phyloP scores from a whole-genome alignment of 2,888 invertebrate species.

The Acrocyrtus sp. region DNA sequence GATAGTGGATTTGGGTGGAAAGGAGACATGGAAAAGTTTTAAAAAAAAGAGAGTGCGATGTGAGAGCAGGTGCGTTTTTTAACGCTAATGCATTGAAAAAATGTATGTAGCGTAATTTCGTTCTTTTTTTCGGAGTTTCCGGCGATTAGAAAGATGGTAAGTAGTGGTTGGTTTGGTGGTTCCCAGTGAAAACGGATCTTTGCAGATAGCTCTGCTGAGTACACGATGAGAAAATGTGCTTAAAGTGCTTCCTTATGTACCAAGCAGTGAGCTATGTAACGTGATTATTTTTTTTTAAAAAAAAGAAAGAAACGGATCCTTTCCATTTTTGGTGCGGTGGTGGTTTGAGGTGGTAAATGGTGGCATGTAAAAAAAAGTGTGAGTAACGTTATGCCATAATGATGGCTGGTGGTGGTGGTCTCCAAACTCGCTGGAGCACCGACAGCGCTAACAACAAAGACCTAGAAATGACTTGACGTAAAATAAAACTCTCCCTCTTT shows the following conservation, averaged over 20 bases:
- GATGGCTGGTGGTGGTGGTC: no score
- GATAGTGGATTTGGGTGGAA: not conserved
- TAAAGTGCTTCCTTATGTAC: constrained; percentile 51
- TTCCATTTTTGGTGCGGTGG: not conserved
- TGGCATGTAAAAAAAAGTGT: no score
- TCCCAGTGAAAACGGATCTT: not conserved
- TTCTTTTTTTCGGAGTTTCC: constrained; percentile 5
- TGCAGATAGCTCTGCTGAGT: no score
- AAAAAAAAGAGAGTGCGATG: not conserved
- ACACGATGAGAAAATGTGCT: constrained; percentile 48
- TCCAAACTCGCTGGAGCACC: no score
- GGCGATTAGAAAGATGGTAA: not conserved
- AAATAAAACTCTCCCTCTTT: no score
- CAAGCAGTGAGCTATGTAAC: constrained; percentile 42
- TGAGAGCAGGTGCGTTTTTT: constrained; percentile 44
- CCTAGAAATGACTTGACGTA: no score
- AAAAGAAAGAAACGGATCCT: not conserved
- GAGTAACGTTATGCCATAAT: not conserved
- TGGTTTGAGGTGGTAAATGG: not conserved
- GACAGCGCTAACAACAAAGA: no score
- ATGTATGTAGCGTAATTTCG: constrained; percentile 43
- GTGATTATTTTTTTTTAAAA: constrained; percentile 42
- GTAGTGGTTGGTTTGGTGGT: not conserved
- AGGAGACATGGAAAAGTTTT: no score
- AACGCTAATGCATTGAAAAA: constrained; percentile 32